Evolutionary conservation across 2,888 invertebrate genomes (phyloP).

Genomic region (Miltochrista miniata): DNA sequence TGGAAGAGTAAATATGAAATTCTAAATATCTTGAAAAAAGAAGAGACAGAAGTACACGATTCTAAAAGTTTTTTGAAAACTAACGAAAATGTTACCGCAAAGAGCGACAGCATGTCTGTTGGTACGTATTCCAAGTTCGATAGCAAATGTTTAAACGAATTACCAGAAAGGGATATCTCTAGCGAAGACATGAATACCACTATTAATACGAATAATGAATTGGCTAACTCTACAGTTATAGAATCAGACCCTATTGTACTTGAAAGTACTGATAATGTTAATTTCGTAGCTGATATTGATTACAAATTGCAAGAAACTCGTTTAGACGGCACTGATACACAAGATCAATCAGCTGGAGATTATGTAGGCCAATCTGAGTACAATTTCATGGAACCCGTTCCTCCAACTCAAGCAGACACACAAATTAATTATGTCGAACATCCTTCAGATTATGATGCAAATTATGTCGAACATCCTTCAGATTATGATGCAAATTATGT

Average conservation of each 20-base stretch:
- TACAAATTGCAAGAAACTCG: slow-evolving; percentile 18
- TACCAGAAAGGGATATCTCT: slow-evolving; percentile 45
- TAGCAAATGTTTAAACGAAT: slow-evolving; percentile 29
- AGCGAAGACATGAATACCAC: slow-evolving; percentile 14
- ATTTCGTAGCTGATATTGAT: slow-evolving; percentile 12
- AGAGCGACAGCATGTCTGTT: slow-evolving; percentile 7
- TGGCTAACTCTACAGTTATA: not conserved
- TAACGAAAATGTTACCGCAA: not conserved
- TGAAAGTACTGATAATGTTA: not conserved
- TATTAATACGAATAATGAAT: not conserved
- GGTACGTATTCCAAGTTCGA: slow-evolving; percentile 7
- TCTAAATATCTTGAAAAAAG: slow-evolving; percentile 62
- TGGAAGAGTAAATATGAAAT: slow-evolving; percentile 78
- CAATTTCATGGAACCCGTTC: not conserved
- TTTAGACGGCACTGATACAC: slow-evolving; percentile 16
- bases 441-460: not conserved
- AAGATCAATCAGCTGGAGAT: slow-evolving; percentile 3
- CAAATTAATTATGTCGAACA: slow-evolving; percentile 1
- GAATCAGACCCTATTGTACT: not conserved
- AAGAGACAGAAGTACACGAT: slow-evolving; percentile 45
- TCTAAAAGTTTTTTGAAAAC: not conserved
- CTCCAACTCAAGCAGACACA: not conserved
- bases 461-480: not conserved
- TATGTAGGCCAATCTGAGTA: slow-evolving; percentile 4
- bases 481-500: not conserved